phyloP scores from a whole-genome alignment of 2,113 vertebrate genomes.

The Podarcis muralis region DNA sequence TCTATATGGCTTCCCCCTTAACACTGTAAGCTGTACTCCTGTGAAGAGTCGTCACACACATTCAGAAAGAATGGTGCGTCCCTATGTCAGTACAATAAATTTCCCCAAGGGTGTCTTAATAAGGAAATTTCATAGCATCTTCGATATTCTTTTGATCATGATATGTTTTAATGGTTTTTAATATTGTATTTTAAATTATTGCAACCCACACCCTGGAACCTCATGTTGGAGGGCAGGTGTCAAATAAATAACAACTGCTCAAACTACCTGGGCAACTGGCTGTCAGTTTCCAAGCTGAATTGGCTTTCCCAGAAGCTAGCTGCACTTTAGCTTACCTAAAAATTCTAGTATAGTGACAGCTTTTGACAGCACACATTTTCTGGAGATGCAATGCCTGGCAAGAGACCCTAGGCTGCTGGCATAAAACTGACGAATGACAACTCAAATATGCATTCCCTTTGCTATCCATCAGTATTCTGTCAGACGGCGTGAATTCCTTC shows the following conservation, averaged over 20 bases:
- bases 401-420: accelerated
- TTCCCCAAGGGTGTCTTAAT: neutral
- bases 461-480: neutral
- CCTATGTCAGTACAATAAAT: accelerated
- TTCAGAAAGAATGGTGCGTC: neutral
- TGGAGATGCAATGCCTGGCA: neutral
- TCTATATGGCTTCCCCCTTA: neutral
- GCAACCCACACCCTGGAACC: too few relatives aligned
- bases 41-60: too few relatives aligned
- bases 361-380: neutral
- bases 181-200: too few relatives aligned
- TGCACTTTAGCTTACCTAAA: neutral
- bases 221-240: too few relatives aligned
- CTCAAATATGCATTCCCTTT: neutral
- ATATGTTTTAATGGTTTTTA: too few relatives aligned
- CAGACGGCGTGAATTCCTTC: accelerated
- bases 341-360: neutral
- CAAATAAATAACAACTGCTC: too few relatives aligned
- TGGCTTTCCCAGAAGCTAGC: neutral
- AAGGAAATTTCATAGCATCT: accelerated
- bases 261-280: neutral
- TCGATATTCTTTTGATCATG: neutral
- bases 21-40: neutral
- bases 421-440: neutral
- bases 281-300: neutral